phyloP scores from a whole-genome alignment of 2,113 vertebrate genomes.

The Benitochromis conjunctus region DNA sequence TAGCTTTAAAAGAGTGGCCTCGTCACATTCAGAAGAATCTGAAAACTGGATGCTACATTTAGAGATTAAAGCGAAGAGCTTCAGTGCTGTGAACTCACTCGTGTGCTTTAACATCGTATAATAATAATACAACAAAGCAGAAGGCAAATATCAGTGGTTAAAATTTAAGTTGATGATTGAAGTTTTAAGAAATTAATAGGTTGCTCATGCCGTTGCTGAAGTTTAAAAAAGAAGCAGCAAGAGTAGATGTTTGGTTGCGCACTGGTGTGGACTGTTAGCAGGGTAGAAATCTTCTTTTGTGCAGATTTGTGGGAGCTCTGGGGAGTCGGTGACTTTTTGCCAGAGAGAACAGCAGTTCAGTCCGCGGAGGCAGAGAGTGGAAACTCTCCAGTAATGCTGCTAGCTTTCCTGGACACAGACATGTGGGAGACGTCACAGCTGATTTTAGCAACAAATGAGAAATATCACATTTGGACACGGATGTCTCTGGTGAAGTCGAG shows the following conservation, averaged over 20 bases:
- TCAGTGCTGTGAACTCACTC: background rate
- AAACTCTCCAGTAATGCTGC: conserved; percentile 33
- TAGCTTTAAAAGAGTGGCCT: background rate
- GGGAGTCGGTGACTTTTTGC: conserved; percentile 15
- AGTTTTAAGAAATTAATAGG: background rate
- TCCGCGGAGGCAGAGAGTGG: conserved; percentile 2
- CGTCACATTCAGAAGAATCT: background rate
- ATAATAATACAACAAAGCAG: background rate
- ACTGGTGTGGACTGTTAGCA: background rate
- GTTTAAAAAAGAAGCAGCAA: background rate
- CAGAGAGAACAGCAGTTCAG: conserved; percentile 22
- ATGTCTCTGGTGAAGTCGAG: background rate
- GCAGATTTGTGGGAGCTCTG: conserved; percentile 7
- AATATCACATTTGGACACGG: background rate
- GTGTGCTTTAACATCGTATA: background rate
- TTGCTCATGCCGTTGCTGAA: background rate
- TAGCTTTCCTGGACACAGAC: conserved; percentile 27
- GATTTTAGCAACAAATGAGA: conserved; percentile 20
- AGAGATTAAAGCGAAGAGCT: background rate
- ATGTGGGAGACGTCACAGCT: conserved; percentile 21
- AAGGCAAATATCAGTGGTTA: background rate
- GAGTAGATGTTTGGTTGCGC: background rate
- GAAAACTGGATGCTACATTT: background rate
- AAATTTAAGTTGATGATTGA: background rate
- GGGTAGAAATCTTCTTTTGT: background rate